phyloP scores from a whole-genome alignment of 2,888 invertebrate genomes.

The Sinohyriopsis cumingii region DNA sequence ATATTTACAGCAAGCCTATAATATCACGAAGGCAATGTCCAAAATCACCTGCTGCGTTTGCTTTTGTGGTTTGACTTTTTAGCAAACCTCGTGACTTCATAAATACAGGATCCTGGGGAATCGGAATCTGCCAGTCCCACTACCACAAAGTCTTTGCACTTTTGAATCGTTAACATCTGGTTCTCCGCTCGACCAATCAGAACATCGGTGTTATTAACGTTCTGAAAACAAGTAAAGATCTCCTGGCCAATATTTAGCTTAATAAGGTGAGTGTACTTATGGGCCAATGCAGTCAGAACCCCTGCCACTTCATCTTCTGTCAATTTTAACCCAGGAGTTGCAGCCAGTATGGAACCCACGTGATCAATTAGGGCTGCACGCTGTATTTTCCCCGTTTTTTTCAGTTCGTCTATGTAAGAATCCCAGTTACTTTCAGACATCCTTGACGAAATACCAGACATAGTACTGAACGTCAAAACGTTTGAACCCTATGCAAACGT shows the following conservation, averaged over 20 bases:
- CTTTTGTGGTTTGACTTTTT: slow-evolving; percentile 8
- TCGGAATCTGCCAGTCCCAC: slow-evolving; percentile 43
- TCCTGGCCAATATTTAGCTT: slow-evolving; percentile 36
- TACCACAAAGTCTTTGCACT: slow-evolving; percentile 34
- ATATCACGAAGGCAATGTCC: too few relatives aligned
- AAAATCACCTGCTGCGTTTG: too few relatives aligned
- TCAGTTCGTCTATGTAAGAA: background rate
- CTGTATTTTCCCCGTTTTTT: slow-evolving; percentile 29
- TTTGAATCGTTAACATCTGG: slow-evolving; percentile 43
- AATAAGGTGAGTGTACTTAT: slow-evolving; percentile 28
- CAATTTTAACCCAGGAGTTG: slow-evolving; percentile 21
- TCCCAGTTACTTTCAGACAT: too few relatives aligned
- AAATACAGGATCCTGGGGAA: slow-evolving; percentile 53
- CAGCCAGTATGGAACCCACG: slow-evolving; percentile 23
- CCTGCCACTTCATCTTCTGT: slow-evolving; percentile 16
- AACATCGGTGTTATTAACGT: slow-evolving; percentile 32
- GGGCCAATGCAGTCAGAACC: slow-evolving; percentile 19
- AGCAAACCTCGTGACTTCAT: slow-evolving; percentile 48
- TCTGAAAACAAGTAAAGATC: slow-evolving; percentile 41
- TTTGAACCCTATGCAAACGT: too few relatives aligned
- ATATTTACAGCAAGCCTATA: too few relatives aligned
- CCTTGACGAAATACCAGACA: too few relatives aligned
- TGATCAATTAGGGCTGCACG: slow-evolving; percentile 33
- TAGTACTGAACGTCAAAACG: too few relatives aligned
- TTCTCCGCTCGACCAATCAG: slow-evolving; percentile 45